A percentile compares a stretch with the other conserved stretches of the same genome.
Evolutionary conservation across 2,888 invertebrate genomes (phyloP).

Genomic region (Xanthostigma xanthostigma): DNA sequence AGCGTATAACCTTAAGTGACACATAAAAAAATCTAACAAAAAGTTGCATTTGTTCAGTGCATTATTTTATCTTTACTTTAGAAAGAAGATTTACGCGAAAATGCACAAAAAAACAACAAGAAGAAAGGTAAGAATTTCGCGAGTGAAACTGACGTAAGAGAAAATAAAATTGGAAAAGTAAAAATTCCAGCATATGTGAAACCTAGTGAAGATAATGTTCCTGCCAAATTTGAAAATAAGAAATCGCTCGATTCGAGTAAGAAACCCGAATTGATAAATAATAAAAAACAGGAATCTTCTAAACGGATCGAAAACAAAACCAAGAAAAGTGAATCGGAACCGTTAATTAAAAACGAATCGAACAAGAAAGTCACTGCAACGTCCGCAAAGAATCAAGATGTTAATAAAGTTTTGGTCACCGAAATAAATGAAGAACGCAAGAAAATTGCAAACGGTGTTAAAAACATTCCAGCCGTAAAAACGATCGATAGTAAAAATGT

Average conservation of each 20-base stretch:
- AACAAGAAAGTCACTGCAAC: constrained; percentile 16
- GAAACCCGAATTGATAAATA: constrained; percentile 7
- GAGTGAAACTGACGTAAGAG: background rate
- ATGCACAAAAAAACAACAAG: background rate
- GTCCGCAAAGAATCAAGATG: constrained; percentile 20
- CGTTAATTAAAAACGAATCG: constrained; percentile 16
- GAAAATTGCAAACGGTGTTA: no score
- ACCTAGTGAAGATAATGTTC: background rate
- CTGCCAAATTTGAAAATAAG: background rate
- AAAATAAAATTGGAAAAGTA: background rate
- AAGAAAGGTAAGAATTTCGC: background rate
- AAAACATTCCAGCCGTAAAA: no score
- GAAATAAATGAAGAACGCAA: no score
- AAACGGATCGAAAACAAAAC: constrained; percentile 15
- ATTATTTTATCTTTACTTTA: background rate
- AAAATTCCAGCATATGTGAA: background rate
- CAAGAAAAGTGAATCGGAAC: constrained; percentile 21
- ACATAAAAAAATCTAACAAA: background rate
- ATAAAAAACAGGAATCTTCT: constrained; percentile 9
- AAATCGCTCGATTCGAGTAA: background rate
- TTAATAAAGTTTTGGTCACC: background rate
- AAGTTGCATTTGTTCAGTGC: background rate
- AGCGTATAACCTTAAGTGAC: no score
- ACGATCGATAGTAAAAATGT: no score
- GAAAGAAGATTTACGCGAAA: background rate